Evolutionary conservation across 1,140 invertebrate genomes (phyloP), one percentile per base, ranked within the genome.

Genomic region (Pseudoatta argentina): DNA sequence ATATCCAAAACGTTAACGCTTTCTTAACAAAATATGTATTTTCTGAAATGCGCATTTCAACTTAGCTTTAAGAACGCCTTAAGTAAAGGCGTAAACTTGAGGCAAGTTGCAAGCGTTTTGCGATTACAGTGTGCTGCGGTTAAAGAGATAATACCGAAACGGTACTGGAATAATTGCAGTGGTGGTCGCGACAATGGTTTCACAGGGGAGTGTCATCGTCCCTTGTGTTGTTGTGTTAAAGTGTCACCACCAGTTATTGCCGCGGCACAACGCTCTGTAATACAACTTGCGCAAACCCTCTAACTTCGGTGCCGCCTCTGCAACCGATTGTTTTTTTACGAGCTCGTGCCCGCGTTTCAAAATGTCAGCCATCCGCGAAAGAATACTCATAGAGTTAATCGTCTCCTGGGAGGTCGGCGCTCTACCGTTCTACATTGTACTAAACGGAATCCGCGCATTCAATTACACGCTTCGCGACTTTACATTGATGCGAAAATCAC

Each of bases 381-480:
- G 48, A 85, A 72, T 85, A 18, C 77, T 34, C 78, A 64, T 86
- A 86, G 85, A 86, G 79, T 85, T 63, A 85, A 85, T 85, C 67
- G 39, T 51, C 34, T 39, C 14, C 44, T 66, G 76, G 59, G 55
- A 64, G 39, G 12, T n/a, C 16, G 24, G 27, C 12, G 39, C 12
- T 34, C 27, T 16, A 24, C 44, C 76, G 44, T 78, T 66, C 61
- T 16, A 39, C 16, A 51, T 78, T 27, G 12, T 16, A 14, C 34
- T 78, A 78, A 78, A 21, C 51, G 66, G 51, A 81, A 71, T 57
- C 21, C 39, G 75, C 24, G 78, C 73, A 69, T 86, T 86, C 79
- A 86, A 86, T 86, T 86, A 86, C 59, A 78, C 78, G 77, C 57
- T 63, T 14, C 34, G 24, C 24, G 55, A 76, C 21, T 83, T 77